Evolutionary conservation across 1,140 invertebrate species (phyloP).

Genomic region (Drosophila subobscura): DNA sequence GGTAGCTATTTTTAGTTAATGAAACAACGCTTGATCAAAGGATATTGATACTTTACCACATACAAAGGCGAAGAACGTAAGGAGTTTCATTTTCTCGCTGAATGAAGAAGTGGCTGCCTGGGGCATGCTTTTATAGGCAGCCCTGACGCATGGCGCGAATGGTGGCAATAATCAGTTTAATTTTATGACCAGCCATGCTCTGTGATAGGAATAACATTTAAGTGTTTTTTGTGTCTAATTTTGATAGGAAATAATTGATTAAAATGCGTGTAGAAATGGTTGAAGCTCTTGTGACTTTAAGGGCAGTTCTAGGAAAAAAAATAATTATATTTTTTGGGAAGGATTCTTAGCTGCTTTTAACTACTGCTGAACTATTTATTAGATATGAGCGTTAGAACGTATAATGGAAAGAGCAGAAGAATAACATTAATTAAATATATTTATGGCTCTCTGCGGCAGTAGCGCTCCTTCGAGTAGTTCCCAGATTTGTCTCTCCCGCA

Average conservation of each 20-base stretch:
- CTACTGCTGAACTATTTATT: no score
- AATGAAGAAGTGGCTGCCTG: background rate
- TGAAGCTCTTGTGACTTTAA: no score
- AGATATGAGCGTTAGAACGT: no score
- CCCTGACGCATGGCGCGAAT: background rate
- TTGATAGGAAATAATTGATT: background rate
- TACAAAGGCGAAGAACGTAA: constrained; percentile 51
- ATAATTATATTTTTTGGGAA: no score
- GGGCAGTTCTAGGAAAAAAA: no score
- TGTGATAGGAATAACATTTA: constrained; percentile 29
- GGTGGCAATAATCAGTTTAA: constrained; percentile 46
- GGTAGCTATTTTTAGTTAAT: constrained; percentile 53
- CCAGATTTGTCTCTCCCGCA: no score
- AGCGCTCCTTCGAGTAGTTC: no score
- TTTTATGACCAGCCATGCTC: constrained; percentile 6
- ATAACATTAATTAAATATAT: no score
- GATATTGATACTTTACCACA: constrained; percentile 51
- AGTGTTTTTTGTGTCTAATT: background rate
- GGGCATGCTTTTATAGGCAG: constrained; percentile 47
- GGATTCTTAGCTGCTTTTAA: no score
- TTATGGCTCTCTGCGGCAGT: no score
- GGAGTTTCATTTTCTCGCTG: constrained; percentile 50
- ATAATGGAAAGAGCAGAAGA: no score
- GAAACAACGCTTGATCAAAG: constrained; percentile 18
- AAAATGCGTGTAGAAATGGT: no score